Base-by-base conservation (phyloP, 2,797 vertebrate genomes). In the Trachops cirrhosus region DNA sequence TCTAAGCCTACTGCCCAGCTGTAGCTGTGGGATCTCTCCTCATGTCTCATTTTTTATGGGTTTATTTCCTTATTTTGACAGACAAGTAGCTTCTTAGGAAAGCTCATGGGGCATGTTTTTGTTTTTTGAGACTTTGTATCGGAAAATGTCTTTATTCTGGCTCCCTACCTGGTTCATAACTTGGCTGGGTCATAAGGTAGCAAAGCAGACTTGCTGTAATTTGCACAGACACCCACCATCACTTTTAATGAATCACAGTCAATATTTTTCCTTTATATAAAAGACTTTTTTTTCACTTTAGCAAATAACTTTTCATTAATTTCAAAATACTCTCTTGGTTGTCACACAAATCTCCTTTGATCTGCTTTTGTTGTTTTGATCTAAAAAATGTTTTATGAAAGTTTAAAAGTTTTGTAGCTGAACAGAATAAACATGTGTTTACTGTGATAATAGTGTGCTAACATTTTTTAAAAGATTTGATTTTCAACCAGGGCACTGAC, bases 261-360 rank as follows among this genome's bases (percentile, higher is more conserved):
- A 86, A 92, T 12, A 9, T 86, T 94, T 96, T 82, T 29, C 54
- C 75, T 57, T 94, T 75, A 62, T 34, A 9, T 19, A 84, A 57
- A 93, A 90, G 80, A 48, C 34, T 64, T 3, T 18, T 44, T 50
- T 79, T 74, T 80, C 78, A 67, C 34, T 70, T 86, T 41, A 68
- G 64, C 67, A 89, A 77, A 92, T 71, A 71, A 46, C 41, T 48
- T 96, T 93, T 74, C 85, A 89, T 71, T 89, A 73, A 95, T 83
- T 95, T 92, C 70, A 82, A 50, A 94, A 86, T 46, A 87, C 50
- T 93, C 50, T 92, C 73, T 93, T 79, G 62, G 57, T 78, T 48
- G 67, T 94, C 78, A 85, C 14, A 46, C 15, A 80, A 83, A 37
- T 95, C 78, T 75, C 34, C 91, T 95, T 92, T 91, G 92, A 89